Percentiles rank a stretch among this genome's conserved stretches.
These are phyloP conservation scores for Drosophila parvula DNA, from an alignment of 1,140 invertebrate genomes.

Conservation along the genomic window DNA sequence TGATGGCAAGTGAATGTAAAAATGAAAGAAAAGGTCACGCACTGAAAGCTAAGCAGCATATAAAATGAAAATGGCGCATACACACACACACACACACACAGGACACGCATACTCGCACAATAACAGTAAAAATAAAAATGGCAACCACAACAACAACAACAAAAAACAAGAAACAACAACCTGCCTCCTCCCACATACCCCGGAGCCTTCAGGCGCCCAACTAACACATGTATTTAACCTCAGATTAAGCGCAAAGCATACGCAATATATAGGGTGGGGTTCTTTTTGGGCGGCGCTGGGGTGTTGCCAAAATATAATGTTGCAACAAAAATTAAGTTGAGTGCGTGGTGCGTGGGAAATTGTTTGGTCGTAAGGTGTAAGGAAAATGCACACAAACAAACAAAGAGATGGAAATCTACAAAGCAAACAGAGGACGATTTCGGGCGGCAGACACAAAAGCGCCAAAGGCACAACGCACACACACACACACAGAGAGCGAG, in stretches of 20 bases:
- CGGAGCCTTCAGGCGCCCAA: conserved; percentile 23
- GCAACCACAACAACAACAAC: conserved; percentile 58
- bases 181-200: not conserved
- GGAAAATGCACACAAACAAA: conserved; percentile 58
- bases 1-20: conserved; percentile 66
- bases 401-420: conserved; percentile 69
- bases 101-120: conserved; percentile 30
- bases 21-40: conserved; percentile 81
- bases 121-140: conserved; percentile 66
- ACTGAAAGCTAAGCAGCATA: conserved; percentile 80
- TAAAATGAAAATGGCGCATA: conserved; percentile 73
- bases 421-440: conserved; percentile 66
- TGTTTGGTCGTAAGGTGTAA: conserved; percentile 74
- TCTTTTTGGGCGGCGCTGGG: conserved; percentile 1
- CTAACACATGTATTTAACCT: conserved; percentile 77
- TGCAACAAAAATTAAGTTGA: conserved; percentile 82
- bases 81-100: conserved; percentile 32
- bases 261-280: conserved; percentile 13
- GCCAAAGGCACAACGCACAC: conserved; percentile 65
- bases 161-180: conserved; percentile 54
- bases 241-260: conserved; percentile 69
- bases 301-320: conserved; percentile 66
- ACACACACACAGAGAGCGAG: not conserved
- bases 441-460: conserved; percentile 59
- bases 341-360: conserved; percentile 75